A percentile compares a stretch with the other conserved stretches of the same genome.
These are phyloP conservation scores for Entelurus aequoreus DNA, from an alignment of 2,113 vertebrate species.

Conservation along the genomic window DNA sequence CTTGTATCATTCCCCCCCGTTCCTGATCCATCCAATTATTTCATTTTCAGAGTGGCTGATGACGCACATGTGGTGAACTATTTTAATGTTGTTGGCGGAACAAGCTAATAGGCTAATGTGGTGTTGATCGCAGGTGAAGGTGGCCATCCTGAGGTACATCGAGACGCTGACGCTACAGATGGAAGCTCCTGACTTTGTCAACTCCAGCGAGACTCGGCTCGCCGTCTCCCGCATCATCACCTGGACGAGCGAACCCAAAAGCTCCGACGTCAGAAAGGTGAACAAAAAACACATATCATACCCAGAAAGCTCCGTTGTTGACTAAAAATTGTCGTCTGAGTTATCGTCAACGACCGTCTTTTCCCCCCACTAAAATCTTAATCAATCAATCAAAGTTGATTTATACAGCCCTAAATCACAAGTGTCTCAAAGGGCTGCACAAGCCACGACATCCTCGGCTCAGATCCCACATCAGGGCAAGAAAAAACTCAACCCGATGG, in stretches of 20 bases:
- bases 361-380: no score
- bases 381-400: no score
- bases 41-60: constrained; percentile 43
- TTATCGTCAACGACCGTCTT: no score
- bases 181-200: constrained; percentile 93
- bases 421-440: no score
- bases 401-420: no score
- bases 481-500: no score
- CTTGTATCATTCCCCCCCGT: no score
- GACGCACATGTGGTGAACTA: constrained; percentile 34
- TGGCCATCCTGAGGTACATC: constrained; percentile 94
- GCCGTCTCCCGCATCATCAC: constrained; percentile 96
- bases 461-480: no score
- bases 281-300: background rate
- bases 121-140: constrained; percentile 81
- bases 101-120: constrained; percentile 4
- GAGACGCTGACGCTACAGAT: constrained; percentile 92
- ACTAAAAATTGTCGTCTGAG: no score
- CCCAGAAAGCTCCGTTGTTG: background rate
- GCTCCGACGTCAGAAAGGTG: constrained; percentile 94
- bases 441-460: no score
- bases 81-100: background rate
- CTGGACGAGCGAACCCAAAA: constrained; percentile 97
- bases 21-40: background rate
- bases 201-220: constrained; percentile 93